A percentile compares a stretch with the other conserved stretches of the same genome.
These are phyloP conservation scores for Raja brachyura DNA, from an alignment of 2,113 vertebrate genomes.

Conservation along the genomic window DNA sequence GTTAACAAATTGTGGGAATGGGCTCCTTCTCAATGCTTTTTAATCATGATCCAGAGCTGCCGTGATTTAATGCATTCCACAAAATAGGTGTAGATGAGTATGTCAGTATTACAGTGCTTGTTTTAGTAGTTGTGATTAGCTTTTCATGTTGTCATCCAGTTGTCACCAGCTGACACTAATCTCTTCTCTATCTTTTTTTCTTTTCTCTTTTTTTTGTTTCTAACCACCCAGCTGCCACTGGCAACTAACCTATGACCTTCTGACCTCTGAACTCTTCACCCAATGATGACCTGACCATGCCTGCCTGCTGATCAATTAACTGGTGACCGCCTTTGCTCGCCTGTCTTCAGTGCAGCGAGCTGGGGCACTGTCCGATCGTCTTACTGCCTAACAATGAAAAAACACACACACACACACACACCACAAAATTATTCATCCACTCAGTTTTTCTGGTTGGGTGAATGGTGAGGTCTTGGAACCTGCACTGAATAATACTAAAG, in stretches of 20 bases:
- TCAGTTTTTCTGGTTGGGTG: conserved; percentile 64
- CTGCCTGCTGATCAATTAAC: conserved; percentile 97
- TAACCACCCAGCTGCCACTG: conserved; percentile 99
- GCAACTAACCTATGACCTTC: conserved; percentile 99
- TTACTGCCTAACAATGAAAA: conserved; percentile 74
- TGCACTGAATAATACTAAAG: conserved; percentile 83
- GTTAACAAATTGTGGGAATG: conserved; percentile 69
- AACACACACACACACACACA: conserved; percentile 57
- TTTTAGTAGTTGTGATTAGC: conserved; percentile 84
- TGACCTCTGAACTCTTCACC: conserved; percentile 98
- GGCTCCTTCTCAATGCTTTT: conserved; percentile 69
- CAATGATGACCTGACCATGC: conserved; percentile 99
- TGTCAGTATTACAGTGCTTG: conserved; percentile 73
- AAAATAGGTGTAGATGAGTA: conserved; percentile 71
- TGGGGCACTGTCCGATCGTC: conserved; percentile 76
- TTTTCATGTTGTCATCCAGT: conserved; percentile 99
- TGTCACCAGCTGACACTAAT: conserved; percentile 99
- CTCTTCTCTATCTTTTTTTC: conserved; percentile 97
- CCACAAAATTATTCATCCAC: conserved; percentile 59
- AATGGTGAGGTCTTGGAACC: conserved; percentile 72
- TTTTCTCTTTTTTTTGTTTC: conserved; percentile 75
- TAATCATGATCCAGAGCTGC: conserved; percentile 79
- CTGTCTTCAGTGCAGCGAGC: conserved; percentile 81
- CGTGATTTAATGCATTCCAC: conserved; percentile 80
- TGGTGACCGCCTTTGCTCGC: conserved; percentile 88